A percentile compares a stretch with the other conserved stretches of the same genome.
These are phyloP conservation scores for Mesoclemmys tuberculata DNA, from an alignment of 2,113 vertebrate species.

Conservation along the genomic window DNA sequence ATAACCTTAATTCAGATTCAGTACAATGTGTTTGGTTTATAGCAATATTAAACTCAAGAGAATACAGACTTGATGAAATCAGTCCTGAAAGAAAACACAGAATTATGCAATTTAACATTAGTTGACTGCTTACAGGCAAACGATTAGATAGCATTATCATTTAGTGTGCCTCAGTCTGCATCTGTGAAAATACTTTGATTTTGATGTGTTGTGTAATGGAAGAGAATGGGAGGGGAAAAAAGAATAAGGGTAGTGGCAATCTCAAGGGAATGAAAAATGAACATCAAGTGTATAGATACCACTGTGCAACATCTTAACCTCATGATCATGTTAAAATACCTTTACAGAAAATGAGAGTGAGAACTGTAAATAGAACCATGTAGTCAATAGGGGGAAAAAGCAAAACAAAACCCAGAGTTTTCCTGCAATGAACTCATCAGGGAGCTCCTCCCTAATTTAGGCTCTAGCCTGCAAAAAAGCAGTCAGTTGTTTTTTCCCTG, in stretches of 20 bases:
- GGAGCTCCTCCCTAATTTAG: conserved; percentile 75
- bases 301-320: conserved; percentile 19
- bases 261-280: conserved; percentile 17
- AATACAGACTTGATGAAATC: conserved; percentile 54
- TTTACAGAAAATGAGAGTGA: conserved; percentile 30
- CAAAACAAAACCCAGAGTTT: neutral
- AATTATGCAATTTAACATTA: conserved; percentile 76
- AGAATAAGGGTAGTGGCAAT: neutral
- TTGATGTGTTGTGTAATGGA: neutral
- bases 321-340: conserved; percentile 39
- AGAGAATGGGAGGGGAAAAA: accelerated
- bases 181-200: conserved; percentile 45
- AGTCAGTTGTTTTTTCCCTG: conserved; percentile 45
- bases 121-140: conserved; percentile 70
- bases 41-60: conserved; percentile 56
- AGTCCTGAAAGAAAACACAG: conserved; percentile 61
- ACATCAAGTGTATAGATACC: neutral
- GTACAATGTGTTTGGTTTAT: conserved; percentile 39
- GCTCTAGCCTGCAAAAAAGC: conserved; percentile 57
- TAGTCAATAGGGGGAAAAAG: conserved; percentile 9
- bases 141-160: conserved; percentile 60
- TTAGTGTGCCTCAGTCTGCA: conserved; percentile 43
- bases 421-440: conserved; percentile 67
- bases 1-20: conserved; percentile 61
- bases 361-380: conserved; percentile 10